Evolutionary conservation across 2,888 invertebrate species (phyloP).

Genomic region (Harpalus rubripes): DNA sequence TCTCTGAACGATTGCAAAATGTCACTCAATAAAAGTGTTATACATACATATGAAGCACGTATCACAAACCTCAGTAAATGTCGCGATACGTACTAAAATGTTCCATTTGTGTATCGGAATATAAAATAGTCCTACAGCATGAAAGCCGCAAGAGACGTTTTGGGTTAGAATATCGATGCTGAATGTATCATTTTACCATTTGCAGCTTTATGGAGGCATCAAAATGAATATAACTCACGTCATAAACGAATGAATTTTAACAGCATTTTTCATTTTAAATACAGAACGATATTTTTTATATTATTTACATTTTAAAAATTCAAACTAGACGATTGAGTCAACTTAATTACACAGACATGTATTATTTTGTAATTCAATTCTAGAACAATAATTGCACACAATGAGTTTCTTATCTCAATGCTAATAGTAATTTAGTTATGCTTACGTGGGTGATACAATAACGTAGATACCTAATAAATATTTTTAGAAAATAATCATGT

Average conservation of each 20-base stretch:
- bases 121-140: slow-evolving; percentile 31
- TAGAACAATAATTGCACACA: no score
- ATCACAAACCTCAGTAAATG: slow-evolving; percentile 28
- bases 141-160: background rate
- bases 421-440: no score
- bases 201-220: background rate
- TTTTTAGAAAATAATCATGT: no score
- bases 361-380: no score
- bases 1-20: background rate
- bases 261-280: no score
- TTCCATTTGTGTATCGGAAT: slow-evolving; percentile 52
- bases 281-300: no score
- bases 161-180: background rate
- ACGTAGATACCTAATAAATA: no score
- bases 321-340: no score
- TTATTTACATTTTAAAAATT: no score
- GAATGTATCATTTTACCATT: background rate
- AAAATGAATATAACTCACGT: background rate
- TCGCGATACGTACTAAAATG: slow-evolving; percentile 37
- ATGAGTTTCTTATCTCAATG: no score
- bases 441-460: no score
- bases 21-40: slow-evolving; percentile 6
- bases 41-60: slow-evolving; percentile 19
- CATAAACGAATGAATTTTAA: background rate
- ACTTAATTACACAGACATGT: no score